phyloP scores from a whole-genome alignment of 2,797 vertebrate species.

The Leucoraja ocellata region DNA sequence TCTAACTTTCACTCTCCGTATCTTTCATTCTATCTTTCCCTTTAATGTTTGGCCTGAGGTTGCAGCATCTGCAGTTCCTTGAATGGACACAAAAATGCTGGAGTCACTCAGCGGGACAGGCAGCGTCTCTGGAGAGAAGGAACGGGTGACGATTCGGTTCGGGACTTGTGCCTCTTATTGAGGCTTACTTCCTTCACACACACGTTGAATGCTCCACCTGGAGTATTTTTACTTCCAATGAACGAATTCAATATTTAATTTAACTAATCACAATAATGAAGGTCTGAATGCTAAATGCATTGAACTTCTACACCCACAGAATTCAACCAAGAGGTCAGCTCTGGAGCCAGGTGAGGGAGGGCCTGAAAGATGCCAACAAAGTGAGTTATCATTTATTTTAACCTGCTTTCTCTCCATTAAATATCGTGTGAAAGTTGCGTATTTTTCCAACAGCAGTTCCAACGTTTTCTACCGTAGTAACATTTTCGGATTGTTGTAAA shows the following conservation, averaged over 20 bases:
- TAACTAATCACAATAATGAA: background rate
- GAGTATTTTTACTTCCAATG: background rate
- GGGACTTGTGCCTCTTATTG: background rate
- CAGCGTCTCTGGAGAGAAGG: too few species aligned
- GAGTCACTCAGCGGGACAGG: too few species aligned
- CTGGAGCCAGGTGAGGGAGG: background rate
- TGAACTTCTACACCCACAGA: background rate
- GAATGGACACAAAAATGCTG: too few species aligned
- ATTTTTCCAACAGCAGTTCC: too few species aligned
- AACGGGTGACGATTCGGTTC: too few species aligned
- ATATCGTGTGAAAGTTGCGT: background rate
- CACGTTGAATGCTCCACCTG: background rate
- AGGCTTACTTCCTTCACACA: background rate
- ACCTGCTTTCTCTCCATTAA: background rate
- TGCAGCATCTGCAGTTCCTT: too few species aligned
- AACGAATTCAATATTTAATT: background rate
- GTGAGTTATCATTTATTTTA: background rate
- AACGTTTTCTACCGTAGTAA: too few species aligned
- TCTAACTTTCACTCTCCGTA: too few species aligned
- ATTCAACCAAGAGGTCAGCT: background rate
- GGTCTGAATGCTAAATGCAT: background rate
- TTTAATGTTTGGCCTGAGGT: too few species aligned
- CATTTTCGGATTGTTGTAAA: too few species aligned
- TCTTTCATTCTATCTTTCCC: too few species aligned
- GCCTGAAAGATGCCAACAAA: slow-evolving; percentile 16